Conservation (phyloP, 2,888 invertebrate genomes). For the Apantesis nais region DNA sequence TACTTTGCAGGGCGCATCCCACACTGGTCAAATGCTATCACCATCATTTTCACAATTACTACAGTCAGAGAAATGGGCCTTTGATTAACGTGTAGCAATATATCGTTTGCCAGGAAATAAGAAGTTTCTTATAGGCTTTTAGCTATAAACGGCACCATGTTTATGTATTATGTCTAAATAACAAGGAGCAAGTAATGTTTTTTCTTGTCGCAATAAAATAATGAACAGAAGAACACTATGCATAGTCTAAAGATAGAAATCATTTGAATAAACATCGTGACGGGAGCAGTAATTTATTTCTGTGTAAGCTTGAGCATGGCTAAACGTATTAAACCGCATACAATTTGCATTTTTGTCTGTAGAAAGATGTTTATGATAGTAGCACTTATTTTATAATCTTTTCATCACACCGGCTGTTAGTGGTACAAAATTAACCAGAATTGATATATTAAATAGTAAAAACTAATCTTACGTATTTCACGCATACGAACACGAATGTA, state of each 20-base stretch:
- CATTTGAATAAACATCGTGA: slow-evolving; percentile 65
- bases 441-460: not conserved
- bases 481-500: not conserved
- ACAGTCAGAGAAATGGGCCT: slow-evolving; percentile 53
- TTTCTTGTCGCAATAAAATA: slow-evolving; percentile 41
- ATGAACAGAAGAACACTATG: slow-evolving; percentile 50
- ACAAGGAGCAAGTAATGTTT: slow-evolving; percentile 26
- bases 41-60: slow-evolving; percentile 60
- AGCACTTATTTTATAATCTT: slow-evolving; percentile 55
- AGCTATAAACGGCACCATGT: slow-evolving; percentile 25
- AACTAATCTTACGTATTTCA: not conserved
- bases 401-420: slow-evolving; percentile 22
- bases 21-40: slow-evolving; percentile 48
- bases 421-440: not conserved
- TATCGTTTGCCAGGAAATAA: slow-evolving; percentile 42
- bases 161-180: slow-evolving; percentile 25
- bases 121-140: slow-evolving; percentile 33
- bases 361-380: slow-evolving; percentile 48
- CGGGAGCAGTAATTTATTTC: slow-evolving; percentile 62
- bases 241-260: slow-evolving; percentile 52
- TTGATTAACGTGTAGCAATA: slow-evolving; percentile 59
- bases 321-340: slow-evolving; percentile 57
- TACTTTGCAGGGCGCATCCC: slow-evolving; percentile 49
- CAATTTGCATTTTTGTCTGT: slow-evolving; percentile 69
- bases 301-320: slow-evolving; percentile 55